A percentile compares a stretch with the other conserved stretches of the same genome.
Evolutionary conservation across 2,113 vertebrate genomes (phyloP).

Genomic region (Rhagologus leucostigma): DNA sequence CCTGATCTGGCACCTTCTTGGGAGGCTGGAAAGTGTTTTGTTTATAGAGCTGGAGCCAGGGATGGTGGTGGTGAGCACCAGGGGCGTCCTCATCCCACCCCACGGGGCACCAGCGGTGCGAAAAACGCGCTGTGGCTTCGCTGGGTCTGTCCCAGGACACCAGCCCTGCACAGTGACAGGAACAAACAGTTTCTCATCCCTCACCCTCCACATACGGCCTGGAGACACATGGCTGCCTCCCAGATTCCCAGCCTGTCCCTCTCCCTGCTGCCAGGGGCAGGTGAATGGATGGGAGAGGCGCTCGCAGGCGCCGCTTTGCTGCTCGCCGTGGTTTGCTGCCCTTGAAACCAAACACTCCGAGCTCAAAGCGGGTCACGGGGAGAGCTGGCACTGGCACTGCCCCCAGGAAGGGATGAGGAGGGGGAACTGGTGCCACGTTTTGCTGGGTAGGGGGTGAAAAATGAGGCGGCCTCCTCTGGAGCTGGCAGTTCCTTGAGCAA

Average conservation of each 20-base stretch:
- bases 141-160: not conserved
- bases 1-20: not conserved
- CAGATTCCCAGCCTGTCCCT: not conserved
- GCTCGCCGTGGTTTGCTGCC: not conserved
- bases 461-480: not conserved
- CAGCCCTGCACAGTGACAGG: not conserved
- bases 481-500: not conserved
- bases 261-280: not conserved
- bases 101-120: not conserved
- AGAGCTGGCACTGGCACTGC: not conserved
- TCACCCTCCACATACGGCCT: not conserved
- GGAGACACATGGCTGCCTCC: constrained; percentile 23
- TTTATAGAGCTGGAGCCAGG: not conserved
- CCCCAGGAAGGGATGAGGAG: not conserved
- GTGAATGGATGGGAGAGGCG: not conserved
- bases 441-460: not conserved
- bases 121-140: not conserved
- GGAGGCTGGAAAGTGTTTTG: not conserved
- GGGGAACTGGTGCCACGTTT: not conserved
- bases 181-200: not conserved
- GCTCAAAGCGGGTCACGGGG: not conserved
- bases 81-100: not conserved
- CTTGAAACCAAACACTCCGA: not conserved
- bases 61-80: not conserved
- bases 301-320: not conserved